Percentiles rank a stretch among this genome's conserved stretches.
Conservation (phyloP, 2,797 vertebrate species). For the Spondyliosoma cantharus region DNA sequence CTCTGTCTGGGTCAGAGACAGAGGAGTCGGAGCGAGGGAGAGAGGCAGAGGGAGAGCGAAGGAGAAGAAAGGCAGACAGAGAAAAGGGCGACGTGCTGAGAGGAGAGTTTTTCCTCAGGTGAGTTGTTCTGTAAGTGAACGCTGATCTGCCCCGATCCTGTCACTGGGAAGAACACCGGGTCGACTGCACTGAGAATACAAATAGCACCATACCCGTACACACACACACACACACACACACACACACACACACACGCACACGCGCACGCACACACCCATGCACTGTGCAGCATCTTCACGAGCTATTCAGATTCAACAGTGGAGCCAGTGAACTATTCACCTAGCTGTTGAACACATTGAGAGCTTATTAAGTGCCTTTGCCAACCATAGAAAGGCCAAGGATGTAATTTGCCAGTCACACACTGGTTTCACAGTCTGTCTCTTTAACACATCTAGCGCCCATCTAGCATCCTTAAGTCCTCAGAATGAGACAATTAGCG, state of each 20-base stretch:
- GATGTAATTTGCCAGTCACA: conserved; percentile 82
- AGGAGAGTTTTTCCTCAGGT: conserved; percentile 83
- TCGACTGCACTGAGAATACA: conserved; percentile 72
- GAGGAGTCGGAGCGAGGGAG: conserved; percentile 50
- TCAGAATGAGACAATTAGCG: conserved; percentile 80
- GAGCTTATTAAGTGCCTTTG: conserved; percentile 81
- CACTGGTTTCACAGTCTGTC: conserved; percentile 75
- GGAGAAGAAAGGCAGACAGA: conserved; percentile 55
- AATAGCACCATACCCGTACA: conserved; percentile 67
- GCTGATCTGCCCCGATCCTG: conserved; percentile 74
- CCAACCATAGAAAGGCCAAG: conserved; percentile 81
- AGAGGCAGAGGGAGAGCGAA: conserved; percentile 27
- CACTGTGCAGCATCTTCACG: conserved; percentile 50
- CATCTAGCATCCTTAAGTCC: conserved; percentile 79
- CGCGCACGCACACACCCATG: conserved; percentile 17
- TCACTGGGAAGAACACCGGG: conserved; percentile 58
- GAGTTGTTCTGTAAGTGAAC: conserved; percentile 76
- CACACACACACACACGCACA: conserved; percentile 28
- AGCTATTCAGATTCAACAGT: conserved; percentile 70
- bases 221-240: conserved; percentile 37
- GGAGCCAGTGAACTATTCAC: conserved; percentile 82
- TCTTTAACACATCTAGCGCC: conserved; percentile 76
- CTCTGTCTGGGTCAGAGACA: conserved; percentile 78
- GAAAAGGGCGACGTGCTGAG: conserved; percentile 66
- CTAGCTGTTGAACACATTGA: conserved; percentile 81